Conservation (phyloP, 2,888 invertebrate species). For the Drosophila acutilabella region DNA sequence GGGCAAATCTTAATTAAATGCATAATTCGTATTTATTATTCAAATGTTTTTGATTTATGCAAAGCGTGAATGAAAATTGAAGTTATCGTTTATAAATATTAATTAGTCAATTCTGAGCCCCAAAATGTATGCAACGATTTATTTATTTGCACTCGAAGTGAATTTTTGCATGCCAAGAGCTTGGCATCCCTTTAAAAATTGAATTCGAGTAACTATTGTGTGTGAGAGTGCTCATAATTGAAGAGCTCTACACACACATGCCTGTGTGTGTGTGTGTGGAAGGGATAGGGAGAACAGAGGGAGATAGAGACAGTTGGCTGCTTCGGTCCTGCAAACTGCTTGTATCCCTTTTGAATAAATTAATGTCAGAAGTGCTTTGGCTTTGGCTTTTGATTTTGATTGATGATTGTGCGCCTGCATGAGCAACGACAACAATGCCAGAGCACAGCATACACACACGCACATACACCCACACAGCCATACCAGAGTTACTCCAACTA, state of each 20-base stretch:
- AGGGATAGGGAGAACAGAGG: not conserved
- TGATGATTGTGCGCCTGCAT: slow-evolving; percentile 80
- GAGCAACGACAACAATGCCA: slow-evolving; percentile 52
- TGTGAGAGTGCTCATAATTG: slow-evolving; percentile 50
- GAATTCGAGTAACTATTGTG: slow-evolving; percentile 43
- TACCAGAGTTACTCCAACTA: not conserved
- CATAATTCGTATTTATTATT: slow-evolving; percentile 81
- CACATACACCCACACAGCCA: not conserved
- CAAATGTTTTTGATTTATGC: slow-evolving; percentile 78
- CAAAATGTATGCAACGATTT: slow-evolving; percentile 35
- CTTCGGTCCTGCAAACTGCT: slow-evolving; percentile 66
- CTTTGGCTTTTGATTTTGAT: slow-evolving; percentile 84
- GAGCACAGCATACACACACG: slow-evolving; percentile 12
- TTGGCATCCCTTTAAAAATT: slow-evolving; percentile 47
- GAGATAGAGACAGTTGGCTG: not conserved
- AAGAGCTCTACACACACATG: slow-evolving; percentile 27
- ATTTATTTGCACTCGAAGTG: slow-evolving; percentile 40
- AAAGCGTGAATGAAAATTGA: slow-evolving; percentile 49
- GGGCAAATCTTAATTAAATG: slow-evolving; percentile 79
- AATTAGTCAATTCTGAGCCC: slow-evolving; percentile 50
- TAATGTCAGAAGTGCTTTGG: slow-evolving; percentile 84
- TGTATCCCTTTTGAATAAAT: slow-evolving; percentile 84
- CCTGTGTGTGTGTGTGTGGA: not conserved
- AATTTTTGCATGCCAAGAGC: slow-evolving; percentile 11
- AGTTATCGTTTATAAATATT: slow-evolving; percentile 71